phyloP scores from a whole-genome alignment of 2,888 invertebrate genomes.

The Anoncus sp. region DNA sequence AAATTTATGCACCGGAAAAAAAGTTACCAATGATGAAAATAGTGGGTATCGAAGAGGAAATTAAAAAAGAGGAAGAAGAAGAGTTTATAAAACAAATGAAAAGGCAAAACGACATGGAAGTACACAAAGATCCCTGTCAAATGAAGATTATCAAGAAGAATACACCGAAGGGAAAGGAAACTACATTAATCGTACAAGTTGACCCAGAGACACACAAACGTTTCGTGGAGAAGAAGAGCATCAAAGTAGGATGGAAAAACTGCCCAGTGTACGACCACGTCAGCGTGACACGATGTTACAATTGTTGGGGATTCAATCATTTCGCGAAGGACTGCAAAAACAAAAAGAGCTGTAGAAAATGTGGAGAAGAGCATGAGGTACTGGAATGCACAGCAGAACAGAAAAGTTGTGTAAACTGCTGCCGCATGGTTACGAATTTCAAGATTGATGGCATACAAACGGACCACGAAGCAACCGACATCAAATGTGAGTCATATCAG shows the following conservation, averaged over 20 bases:
- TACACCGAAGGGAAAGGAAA: too few species aligned
- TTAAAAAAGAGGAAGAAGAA: too few species aligned
- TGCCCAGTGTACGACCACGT: too few species aligned
- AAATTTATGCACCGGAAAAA: too few species aligned
- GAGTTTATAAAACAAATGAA: too few species aligned
- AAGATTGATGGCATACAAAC: slow-evolving; percentile 8
- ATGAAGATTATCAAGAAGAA: too few species aligned
- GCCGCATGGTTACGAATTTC: slow-evolving; percentile 10
- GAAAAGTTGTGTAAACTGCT: slow-evolving; percentile 49
- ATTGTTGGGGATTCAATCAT: too few species aligned
- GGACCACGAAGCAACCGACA: slow-evolving; percentile 33
- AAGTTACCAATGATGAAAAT: too few species aligned
- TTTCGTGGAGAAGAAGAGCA: slow-evolving; percentile 11
- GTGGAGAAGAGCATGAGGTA: slow-evolving; percentile 38
- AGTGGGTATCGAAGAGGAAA: too few species aligned
- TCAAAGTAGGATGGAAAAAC: too few species aligned
- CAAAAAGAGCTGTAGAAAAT: slow-evolving; percentile 37
- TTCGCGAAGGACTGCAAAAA: slow-evolving; percentile 47
- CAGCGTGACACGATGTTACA: slow-evolving; percentile 41
- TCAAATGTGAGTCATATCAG: slow-evolving; percentile 13
- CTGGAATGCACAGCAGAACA: slow-evolving; percentile 28
- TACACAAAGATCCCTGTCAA: too few species aligned
- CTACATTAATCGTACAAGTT: background rate
- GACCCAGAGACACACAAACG: background rate
- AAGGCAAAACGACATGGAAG: too few species aligned